phyloP scores from a whole-genome alignment of 2,113 vertebrate species.

The Xiphophorus maculatus region DNA sequence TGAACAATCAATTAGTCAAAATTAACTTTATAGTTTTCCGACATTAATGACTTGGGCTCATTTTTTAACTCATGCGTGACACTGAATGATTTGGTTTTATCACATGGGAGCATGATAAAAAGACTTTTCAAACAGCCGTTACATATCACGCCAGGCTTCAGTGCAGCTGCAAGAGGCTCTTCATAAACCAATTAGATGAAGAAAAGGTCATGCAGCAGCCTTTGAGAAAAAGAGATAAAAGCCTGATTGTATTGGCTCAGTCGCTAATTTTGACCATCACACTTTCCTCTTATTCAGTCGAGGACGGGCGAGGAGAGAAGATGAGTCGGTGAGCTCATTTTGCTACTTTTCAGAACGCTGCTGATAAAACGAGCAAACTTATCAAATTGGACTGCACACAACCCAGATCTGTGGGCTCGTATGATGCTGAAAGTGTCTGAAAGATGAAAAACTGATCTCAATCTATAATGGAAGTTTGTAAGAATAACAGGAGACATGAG shows the following conservation, averaged over 20 bases:
- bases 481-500: constrained; percentile 51
- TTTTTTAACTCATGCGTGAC: constrained; percentile 21
- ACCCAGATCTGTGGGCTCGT: constrained; percentile 11
- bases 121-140: constrained; percentile 41
- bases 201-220: constrained; percentile 69
- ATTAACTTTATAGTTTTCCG: neutral
- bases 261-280: constrained; percentile 73
- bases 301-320: constrained; percentile 42
- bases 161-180: constrained; percentile 60
- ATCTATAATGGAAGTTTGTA: constrained; percentile 62
- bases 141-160: constrained; percentile 60
- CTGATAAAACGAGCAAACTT: constrained; percentile 45
- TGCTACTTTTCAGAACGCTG: constrained; percentile 3
- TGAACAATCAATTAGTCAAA: constrained; percentile 28
- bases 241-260: constrained; percentile 64
- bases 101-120: constrained; percentile 34
- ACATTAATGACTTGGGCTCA: constrained; percentile 1
- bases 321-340: constrained; percentile 26
- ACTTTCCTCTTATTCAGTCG: constrained; percentile 63
- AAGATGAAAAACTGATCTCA: constrained; percentile 56
- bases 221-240: constrained; percentile 67
- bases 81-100: constrained; percentile 31
- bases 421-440: constrained; percentile 26
- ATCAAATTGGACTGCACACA: constrained; percentile 36
- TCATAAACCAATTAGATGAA: constrained; percentile 73